Conservation (phyloP, 2,113 vertebrate species). For the Procavia capensis region DNA sequence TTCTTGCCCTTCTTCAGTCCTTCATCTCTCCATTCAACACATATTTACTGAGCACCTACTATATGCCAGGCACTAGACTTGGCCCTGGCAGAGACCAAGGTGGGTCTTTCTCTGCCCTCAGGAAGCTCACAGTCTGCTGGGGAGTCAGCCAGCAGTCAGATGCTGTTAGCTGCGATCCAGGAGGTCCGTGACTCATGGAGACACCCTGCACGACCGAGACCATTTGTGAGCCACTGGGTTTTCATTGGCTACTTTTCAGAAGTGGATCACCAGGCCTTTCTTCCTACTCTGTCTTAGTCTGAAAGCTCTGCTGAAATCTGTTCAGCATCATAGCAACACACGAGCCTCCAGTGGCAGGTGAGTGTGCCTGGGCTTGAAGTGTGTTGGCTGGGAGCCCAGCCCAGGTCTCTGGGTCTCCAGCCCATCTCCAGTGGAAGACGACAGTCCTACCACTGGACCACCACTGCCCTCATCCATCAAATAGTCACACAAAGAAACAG, state of each 20-base stretch:
- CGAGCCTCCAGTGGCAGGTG: background rate
- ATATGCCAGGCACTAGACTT: background rate
- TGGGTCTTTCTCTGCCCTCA: background rate
- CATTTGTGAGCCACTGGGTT: background rate
- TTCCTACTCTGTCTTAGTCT: background rate
- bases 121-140: rapidly evolving
- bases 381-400: background rate
- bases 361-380: background rate
- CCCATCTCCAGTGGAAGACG: background rate
- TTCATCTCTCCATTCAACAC: rapidly evolving
- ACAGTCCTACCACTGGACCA: background rate
- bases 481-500: background rate
- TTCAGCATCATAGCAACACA: background rate
- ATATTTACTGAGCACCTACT: background rate
- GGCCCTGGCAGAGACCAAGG: background rate
- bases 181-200: background rate
- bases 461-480: background rate
- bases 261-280: background rate
- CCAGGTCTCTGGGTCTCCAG: too few relatives aligned
- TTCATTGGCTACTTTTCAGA: background rate
- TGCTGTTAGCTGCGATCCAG: background rate
- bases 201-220: background rate
- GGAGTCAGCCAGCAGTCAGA: too few relatives aligned
- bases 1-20: background rate
- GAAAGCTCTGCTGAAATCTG: background rate